Evolutionary conservation across 1,140 invertebrate species (phyloP).

Genomic region (Coptotermes formosanus): DNA sequence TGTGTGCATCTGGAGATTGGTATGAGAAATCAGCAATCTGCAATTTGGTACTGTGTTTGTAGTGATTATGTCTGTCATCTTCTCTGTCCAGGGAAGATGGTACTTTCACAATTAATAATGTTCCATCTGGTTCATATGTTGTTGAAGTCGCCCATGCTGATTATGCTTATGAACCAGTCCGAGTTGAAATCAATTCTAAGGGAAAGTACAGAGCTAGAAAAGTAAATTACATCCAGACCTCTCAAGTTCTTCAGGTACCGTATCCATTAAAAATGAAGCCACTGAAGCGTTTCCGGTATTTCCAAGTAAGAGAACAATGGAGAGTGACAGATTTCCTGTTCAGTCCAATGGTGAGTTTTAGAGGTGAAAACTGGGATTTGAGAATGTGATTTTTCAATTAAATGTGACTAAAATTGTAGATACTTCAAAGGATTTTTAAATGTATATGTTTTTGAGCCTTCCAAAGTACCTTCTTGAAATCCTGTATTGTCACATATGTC

Average conservation of each 20-base stretch:
- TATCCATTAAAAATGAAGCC: constrained; percentile 91
- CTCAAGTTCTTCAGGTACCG: constrained; percentile 79
- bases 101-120: constrained; percentile 84
- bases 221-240: constrained; percentile 92
- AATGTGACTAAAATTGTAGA: too few relatives aligned
- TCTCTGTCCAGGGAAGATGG: constrained; percentile 74
- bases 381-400: too few relatives aligned
- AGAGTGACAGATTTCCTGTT: constrained; percentile 91
- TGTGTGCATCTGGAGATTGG: too few relatives aligned
- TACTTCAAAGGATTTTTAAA: constrained; percentile 3
- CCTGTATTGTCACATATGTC: neutral
- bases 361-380: neutral
- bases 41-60: too few relatives aligned
- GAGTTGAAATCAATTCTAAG: constrained; percentile 94
- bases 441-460: too few relatives aligned
- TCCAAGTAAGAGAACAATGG: constrained; percentile 93
- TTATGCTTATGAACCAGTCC: constrained; percentile 85
- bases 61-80: neutral
- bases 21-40: too few relatives aligned
- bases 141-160: constrained; percentile 91
- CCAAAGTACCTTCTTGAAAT: neutral
- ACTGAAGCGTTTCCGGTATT: constrained; percentile 80
- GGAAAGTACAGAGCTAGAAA: constrained; percentile 94
- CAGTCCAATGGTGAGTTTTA: constrained; percentile 80
- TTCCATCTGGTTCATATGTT: constrained; percentile 93